A percentile compares a stretch with the other conserved stretches of the same genome.
These are phyloP conservation scores for Drosophila pegasa DNA, from an alignment of 2,888 invertebrate species.

Conservation along the genomic window DNA sequence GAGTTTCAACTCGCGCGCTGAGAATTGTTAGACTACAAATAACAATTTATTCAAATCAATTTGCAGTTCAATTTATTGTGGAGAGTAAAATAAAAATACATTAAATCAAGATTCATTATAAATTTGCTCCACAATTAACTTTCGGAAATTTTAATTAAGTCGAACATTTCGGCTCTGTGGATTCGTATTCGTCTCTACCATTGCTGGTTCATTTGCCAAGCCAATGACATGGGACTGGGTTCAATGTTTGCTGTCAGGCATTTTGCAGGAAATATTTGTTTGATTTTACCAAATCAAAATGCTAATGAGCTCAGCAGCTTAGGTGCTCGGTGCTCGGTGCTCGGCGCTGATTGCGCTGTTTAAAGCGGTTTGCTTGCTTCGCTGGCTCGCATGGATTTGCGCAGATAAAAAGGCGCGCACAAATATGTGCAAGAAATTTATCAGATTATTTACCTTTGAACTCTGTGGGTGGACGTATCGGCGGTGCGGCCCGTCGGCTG, in stretches of 20 bases:
- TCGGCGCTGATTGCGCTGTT: slow-evolving; percentile 47
- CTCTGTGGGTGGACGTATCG: slow-evolving; percentile 37
- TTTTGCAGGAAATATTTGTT: slow-evolving; percentile 68
- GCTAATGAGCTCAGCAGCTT: slow-evolving; percentile 64
- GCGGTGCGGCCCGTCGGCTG: slow-evolving; percentile 15
- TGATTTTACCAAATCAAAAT: slow-evolving; percentile 64
- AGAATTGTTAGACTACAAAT: no score
- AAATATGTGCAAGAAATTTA: slow-evolving; percentile 45
- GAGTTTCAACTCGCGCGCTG: neutral
- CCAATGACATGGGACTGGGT: slow-evolving; percentile 53
- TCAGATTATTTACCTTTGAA: slow-evolving; percentile 77
- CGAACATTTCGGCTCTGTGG: slow-evolving; percentile 1
- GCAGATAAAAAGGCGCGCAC: slow-evolving; percentile 41
- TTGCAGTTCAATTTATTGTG: no score
- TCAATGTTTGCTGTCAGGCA: slow-evolving; percentile 51
- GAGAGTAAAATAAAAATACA: no score
- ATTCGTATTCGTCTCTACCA: neutral
- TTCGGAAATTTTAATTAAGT: neutral
- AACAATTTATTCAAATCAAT: no score
- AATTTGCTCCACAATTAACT: neutral
- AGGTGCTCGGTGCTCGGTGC: slow-evolving; percentile 21
- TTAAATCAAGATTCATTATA: neutral
- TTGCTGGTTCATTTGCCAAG: slow-evolving; percentile 25
- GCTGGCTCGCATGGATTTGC: slow-evolving; percentile 29
- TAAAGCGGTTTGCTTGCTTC: slow-evolving; percentile 41